Evolutionary conservation across 2,888 invertebrate genomes (phyloP), one percentile per base, ranked within the genome.

Genomic region (Empis stercorea): DNA sequence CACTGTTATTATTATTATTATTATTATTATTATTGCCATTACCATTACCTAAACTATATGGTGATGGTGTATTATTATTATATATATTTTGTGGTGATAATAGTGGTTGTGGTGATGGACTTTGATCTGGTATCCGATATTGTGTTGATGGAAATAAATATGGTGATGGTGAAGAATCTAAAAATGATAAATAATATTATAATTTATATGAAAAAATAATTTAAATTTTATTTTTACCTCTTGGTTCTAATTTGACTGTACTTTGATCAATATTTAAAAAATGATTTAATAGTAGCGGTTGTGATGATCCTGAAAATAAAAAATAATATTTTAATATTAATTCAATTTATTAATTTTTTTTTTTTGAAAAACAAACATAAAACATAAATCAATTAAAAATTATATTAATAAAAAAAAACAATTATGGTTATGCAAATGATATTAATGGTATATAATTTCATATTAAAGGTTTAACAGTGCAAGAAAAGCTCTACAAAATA

Each of bases 181-280:
- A 7, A 23, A 4, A 51, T 41, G 7, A 42, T 16, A 30, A 13
- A 20, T 9, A 20, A n/a, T 23, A 13, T 23, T 38, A 40, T 3
- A 44, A 36, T 10, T 30, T 37, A 43, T 43, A 13, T 27, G 46
- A 49, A 42, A 49, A 37, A 30, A 27, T 16, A 47, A 47, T 43
- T 47, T 44, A 14, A 11, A 34, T 50, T 37, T 48, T 38, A 10
- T 17, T 43, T 57, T 60, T 51, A 66, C 68, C 68, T 62, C 63
- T 59, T 30, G 69, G 68, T 56, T 69, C 68, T 4, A 63, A 61
- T 58, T 69, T 69, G 14, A 69, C 66, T 27, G 64, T 59, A 56
- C 64, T 61, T 41, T 60, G 63, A 45, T 59, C 55, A 14, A 62
- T 54, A 51, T 65, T 66, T 55, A 66, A 60, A 50, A 59, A 63